Evolutionary conservation across 2,113 vertebrate genomes (phyloP).

Genomic region (human): DNA sequence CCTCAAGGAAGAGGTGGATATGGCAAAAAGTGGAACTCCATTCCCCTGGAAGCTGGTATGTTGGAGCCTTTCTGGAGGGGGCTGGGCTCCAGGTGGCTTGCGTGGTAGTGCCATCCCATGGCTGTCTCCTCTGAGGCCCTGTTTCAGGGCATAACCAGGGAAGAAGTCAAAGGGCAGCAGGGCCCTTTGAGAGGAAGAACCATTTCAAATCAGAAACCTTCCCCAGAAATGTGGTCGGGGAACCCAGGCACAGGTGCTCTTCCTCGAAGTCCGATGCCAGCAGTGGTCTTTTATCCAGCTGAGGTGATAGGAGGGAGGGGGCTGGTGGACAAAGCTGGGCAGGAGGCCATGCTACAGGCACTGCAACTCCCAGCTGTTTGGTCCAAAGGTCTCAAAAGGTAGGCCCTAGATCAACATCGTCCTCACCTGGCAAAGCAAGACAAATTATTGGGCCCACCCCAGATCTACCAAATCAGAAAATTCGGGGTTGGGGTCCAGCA

Average conservation of each 20-base stretch:
- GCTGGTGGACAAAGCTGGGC: background rate
- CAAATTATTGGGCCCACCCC: background rate
- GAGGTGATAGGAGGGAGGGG: background rate
- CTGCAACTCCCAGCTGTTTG: background rate
- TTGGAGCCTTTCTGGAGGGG: background rate
- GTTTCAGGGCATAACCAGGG: background rate
- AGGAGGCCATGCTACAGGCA: background rate
- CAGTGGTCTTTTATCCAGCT: background rate
- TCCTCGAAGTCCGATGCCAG: background rate
- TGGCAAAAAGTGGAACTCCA: background rate
- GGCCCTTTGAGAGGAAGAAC: background rate
- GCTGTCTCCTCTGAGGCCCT: too few species aligned
- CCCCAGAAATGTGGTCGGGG: background rate
- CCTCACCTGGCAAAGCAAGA: background rate
- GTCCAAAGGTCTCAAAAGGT: background rate
- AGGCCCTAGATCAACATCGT: background rate
- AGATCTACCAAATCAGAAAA: background rate
- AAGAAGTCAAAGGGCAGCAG: background rate
- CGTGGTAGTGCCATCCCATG: rapidly evolving
- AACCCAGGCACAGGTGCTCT: background rate
- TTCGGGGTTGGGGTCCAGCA: background rate
- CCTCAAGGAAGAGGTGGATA: background rate
- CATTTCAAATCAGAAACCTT: background rate
- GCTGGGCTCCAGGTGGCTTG: background rate
- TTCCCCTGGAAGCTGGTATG: background rate